These are phyloP conservation scores for Leptopterna dolabrata DNA, from an alignment of 2,888 invertebrate genomes.

Conservation along the genomic window DNA sequence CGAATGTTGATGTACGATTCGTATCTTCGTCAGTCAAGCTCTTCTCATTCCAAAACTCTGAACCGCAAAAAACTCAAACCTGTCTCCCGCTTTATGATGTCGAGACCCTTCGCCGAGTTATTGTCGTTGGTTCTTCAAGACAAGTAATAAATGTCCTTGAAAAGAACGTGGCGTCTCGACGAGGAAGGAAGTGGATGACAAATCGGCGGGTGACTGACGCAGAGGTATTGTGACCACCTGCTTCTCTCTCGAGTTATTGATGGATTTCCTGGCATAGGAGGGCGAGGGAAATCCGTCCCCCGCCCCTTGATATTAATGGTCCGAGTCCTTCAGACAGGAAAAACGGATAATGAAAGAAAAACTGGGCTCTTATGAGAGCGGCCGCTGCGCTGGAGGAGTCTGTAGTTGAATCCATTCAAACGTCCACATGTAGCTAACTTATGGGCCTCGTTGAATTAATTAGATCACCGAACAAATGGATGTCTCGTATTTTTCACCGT, in stretches of 20 bases:
- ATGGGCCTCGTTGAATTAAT: no score
- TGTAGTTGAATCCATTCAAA: no score
- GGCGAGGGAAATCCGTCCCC: constrained; percentile 28
- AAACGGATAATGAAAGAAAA: constrained; percentile 46
- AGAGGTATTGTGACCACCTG: constrained; percentile 52
- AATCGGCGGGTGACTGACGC: constrained; percentile 51
- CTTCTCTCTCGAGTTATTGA: constrained; percentile 45
- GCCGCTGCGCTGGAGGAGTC: neutral
- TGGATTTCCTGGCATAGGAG: constrained; percentile 32
- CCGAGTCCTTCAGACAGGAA: neutral
- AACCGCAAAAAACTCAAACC: constrained; percentile 10
- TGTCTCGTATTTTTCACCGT: no score
- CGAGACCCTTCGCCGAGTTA: neutral
- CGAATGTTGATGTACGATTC: constrained; percentile 22
- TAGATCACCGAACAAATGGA: no score
- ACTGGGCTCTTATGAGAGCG: neutral
- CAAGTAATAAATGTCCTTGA: constrained; percentile 52
- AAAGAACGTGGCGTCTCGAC: constrained; percentile 21
- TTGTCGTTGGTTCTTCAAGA: constrained; percentile 36
- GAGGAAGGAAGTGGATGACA: constrained; percentile 51
- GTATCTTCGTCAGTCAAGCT: constrained; percentile 43
- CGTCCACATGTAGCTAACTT: no score
- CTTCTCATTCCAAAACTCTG: constrained; percentile 19
- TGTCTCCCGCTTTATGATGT: constrained; percentile 24
- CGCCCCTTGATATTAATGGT: constrained; percentile 42